These are phyloP conservation scores for Aptenodytes forsteri DNA, from an alignment of 2,113 vertebrate species.

Conservation along the genomic window DNA sequence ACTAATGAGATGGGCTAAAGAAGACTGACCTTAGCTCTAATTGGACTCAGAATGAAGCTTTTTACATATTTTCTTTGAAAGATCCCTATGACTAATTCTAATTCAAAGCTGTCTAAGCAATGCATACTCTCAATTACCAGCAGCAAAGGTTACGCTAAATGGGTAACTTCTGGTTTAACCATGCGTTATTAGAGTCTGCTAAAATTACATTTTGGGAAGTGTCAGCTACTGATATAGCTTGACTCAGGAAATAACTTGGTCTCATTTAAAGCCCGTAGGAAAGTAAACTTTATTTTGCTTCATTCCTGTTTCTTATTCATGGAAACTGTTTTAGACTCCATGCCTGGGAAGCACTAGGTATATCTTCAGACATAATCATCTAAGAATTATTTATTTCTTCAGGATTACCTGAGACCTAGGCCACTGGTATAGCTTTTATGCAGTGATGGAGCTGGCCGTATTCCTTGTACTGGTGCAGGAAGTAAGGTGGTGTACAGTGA, in stretches of 20 bases:
- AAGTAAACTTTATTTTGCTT: background rate
- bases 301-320: background rate
- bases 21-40: conserved; percentile 44
- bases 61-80: conserved; percentile 30
- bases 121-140: conserved; percentile 21
- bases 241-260: background rate
- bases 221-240: background rate
- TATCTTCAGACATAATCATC: background rate
- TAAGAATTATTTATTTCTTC: background rate
- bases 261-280: background rate
- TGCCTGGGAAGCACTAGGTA: background rate
- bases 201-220: background rate
- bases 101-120: conserved; percentile 32
- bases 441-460: background rate
- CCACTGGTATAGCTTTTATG: background rate
- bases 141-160: conserved; percentile 38
- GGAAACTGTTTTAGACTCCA: background rate
- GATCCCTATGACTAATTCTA: conserved; percentile 3
- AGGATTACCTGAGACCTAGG: background rate
- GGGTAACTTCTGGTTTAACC: conserved; percentile 22
- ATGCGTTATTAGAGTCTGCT: background rate
- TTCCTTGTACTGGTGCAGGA: background rate
- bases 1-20: conserved; percentile 37
- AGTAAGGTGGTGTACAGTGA: background rate
- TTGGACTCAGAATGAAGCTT: conserved; percentile 14